Base-by-base conservation (phyloP, 2,888 invertebrate species). In the Pachycephus smyrnensis region DNA sequence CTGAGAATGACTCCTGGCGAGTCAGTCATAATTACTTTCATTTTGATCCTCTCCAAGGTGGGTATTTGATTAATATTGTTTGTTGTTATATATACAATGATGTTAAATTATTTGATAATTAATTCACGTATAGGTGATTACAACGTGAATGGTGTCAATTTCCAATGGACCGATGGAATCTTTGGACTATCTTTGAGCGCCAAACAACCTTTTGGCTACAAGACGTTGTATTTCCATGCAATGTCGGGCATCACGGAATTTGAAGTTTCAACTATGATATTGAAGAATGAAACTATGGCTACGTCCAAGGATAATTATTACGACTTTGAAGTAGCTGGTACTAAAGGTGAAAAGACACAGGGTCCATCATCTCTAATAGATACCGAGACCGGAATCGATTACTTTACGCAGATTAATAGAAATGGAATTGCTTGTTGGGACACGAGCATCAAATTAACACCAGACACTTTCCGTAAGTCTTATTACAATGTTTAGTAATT, bases 111-210 rank as follows among this genome's bases (percentile, higher is more conserved):
- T 76, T 75, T 74, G 31, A 76, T 75, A 15, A 35, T 71, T 68
- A 73, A 35, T 55, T 77, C 36, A 73, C 36, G 23, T 35, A n/a
- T 94, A 86, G 96, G 97, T 3, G 94, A 96, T 83, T 96, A 95
- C 90, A 95, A 95, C 85, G 94, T 97, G 23, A 95, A 94, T 73
- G 96, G 96, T 9, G 93, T 96, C 33, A 94, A 95, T 88, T 97
- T 97, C 94, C 97, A 97, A 89, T 97, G 96, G 97, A 96, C 95
- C 0, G 97, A 97, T 89, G 97, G 97, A 1, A 93, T 97, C 0
- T 96, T 97, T 85, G 96, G 95, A 30, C 88, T 97, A 82, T 95
- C 96, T 2, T 91, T 96, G 31, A 95, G 94, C 0, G 92, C 93
- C 0, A 88, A 91, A 0, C 89, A 91, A 1, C 68, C 86, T 0